Base-by-base conservation (phyloP, 2,888 invertebrate species). In the Cylindroiulus punctatus region DNA sequence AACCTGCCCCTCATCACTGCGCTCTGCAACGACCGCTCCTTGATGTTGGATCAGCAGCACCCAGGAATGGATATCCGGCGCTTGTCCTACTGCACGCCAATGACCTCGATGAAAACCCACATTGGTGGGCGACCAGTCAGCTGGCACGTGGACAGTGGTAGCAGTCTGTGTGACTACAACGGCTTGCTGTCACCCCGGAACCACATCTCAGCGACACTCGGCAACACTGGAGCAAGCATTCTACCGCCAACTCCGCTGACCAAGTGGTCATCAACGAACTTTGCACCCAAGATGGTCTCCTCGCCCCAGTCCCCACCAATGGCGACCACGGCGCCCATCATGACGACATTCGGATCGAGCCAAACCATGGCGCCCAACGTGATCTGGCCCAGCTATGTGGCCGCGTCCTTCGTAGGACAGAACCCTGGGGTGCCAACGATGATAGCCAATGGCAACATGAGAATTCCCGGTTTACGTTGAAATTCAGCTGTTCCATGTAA, bases 1-100 rank as follows among this genome's bases (percentile, higher is more conserved):
- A 97, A 97, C 92, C 92, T 98, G 91, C 98, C 98, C 30, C 92
- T 98, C 88, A 97, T 98, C 90, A 96, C 97, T 87, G 98, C 97
- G 19, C 93, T 98, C 89, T 98, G 97, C 92, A 98, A 97, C 91
- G 98, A 98, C 91, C 94, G 96, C 87, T 96, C 96, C 87, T 93
- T 98, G 89, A 92, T 90, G 83, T 40, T 65, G 36, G 32, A 57
- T 10, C 76, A 32, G 17, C 85, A 85, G n/a, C 85, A 85, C n/a
- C 32, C 84, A 3, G 84, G 84, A 44, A 36, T 40, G 19, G 85
- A 85, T 14, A 30, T 40, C 44, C 36, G 44, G 40, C 83, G 22
- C 22, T 8, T 85, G 44, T 85, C 85, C 4, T 85, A 76, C 40
- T 85, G 85, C 76, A 36, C 85, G 76, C 57, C 47, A 14, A 32